Conservation (phyloP, 2,888 invertebrate genomes). For the Hydriomena furcata region DNA sequence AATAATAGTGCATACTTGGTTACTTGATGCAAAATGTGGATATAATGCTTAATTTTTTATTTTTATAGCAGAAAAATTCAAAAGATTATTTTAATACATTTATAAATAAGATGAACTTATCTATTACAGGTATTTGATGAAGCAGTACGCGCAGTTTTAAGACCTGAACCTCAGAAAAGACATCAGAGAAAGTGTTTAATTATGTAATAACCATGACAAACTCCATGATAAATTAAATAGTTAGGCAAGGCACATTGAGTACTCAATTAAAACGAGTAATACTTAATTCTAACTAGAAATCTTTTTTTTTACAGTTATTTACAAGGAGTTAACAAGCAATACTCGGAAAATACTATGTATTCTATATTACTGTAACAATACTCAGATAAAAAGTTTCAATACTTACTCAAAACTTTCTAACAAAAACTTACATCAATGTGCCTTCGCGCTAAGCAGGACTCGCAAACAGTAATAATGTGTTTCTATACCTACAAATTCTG, state of each 20-base stretch:
- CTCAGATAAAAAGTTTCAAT: too few relatives aligned
- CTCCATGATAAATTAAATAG: conserved; percentile 56
- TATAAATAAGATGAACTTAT: background rate
- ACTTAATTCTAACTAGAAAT: conserved; percentile 5
- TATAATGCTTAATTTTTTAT: too few relatives aligned
- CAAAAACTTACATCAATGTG: conserved; percentile 20
- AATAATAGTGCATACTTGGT: too few relatives aligned
- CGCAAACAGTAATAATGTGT: conserved; percentile 80
- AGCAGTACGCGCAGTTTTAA: conserved; percentile 97
- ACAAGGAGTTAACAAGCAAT: background rate
- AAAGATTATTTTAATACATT: background rate
- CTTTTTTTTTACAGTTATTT: background rate
- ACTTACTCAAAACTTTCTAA: too few relatives aligned
- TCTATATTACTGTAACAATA: background rate
- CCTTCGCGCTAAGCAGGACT: conserved; percentile 58
- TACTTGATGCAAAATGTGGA: too few relatives aligned
- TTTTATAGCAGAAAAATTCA: too few relatives aligned
- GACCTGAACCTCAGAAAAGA: conserved; percentile 98
- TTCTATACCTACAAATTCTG: conserved; percentile 62
- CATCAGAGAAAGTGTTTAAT: conserved; percentile 95
- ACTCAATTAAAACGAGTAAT: background rate
- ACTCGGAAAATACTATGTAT: background rate
- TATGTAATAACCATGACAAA: conserved; percentile 82
- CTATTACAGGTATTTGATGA: conserved; percentile 97
- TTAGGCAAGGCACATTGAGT: conserved; percentile 30